Evolutionary conservation across 2,888 invertebrate species (phyloP), one percentile per base, ranked within the genome.

Genomic region (Peribatodes rhomboidaria): DNA sequence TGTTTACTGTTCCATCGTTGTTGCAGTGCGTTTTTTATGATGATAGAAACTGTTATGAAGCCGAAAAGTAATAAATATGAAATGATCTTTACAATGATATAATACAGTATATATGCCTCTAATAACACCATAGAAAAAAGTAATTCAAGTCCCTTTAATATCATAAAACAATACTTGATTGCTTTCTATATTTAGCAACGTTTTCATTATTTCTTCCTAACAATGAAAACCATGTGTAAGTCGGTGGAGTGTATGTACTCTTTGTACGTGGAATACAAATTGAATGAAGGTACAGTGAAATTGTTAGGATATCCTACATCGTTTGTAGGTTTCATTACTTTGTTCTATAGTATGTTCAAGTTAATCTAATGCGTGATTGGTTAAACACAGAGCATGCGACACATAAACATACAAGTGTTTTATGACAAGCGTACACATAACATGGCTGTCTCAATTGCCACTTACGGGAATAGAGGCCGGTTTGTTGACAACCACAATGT

Each of bases 391-490:
- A 56, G 1, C 65, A 65, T 60, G 65, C 65, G 16, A 58, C 39
- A 62, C 56, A 66, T 53, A 67, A 52, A 46, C 46, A 61, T 41
- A 58, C 41, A 31, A 44, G 68, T 69, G 69, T 96, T 95, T 94
- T 94, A 94, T 82, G 86, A 94, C 95, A 86, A 97, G 96, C 96
- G 95, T 96, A 97, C 94, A 96, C 83, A 88, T 85, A 85, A 85
- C 79, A 95, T 96, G 96, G 96, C 96, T 93, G 96, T 96, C 96
- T 95, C 95, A 95, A 94, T 95, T 95, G 96, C 96, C 96, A 98
- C 98, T 98, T 97, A 99, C 98, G 94, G 99, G 99, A 95, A 99
- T 98, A 94, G 99, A 99, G 94, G 98, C 98, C 92, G 99, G 99
- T 96, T 99, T 99, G 96, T 99, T 98, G 94, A 99, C 98, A 94